Evolutionary conservation across 1,140 invertebrate genomes (phyloP).

Genomic region (Cydia fagiglandana): DNA sequence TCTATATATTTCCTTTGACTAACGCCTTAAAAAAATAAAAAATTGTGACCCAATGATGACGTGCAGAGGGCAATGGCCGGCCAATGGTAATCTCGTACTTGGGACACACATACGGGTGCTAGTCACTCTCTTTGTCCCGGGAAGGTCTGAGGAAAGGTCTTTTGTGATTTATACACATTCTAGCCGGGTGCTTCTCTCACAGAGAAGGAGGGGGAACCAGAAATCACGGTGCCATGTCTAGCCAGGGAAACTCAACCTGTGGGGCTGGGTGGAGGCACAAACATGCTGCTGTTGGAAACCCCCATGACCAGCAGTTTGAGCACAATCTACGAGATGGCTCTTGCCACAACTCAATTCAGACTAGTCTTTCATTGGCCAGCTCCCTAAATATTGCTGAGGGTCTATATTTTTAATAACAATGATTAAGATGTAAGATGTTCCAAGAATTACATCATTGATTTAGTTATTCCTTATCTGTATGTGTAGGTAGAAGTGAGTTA

Average conservation of each 20-base stretch:
- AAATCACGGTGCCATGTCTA: constrained; percentile 59
- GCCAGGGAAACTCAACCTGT: constrained; percentile 58
- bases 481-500: no score
- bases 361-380: constrained; percentile 78
- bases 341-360: constrained; percentile 80
- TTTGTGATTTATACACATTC: constrained; percentile 65
- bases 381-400: constrained; percentile 71
- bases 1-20: constrained; percentile 33
- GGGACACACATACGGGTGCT: constrained; percentile 72
- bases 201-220: constrained; percentile 77
- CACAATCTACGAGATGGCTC: constrained; percentile 75
- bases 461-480: no score
- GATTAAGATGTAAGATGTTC: no score
- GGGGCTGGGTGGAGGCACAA: constrained; percentile 56
- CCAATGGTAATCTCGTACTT: constrained; percentile 79
- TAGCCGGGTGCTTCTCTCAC: constrained; percentile 73
- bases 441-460: background rate
- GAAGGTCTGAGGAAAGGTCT: constrained; percentile 79
- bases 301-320: constrained; percentile 76
- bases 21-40: constrained; percentile 9
- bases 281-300: constrained; percentile 69
- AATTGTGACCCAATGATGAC: constrained; percentile 73
- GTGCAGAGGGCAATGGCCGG: constrained; percentile 64
- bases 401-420: constrained; percentile 32
- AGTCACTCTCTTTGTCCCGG: constrained; percentile 71